phyloP scores from a whole-genome alignment of 2,797 vertebrate genomes.

The Peromyscus attwateri region DNA sequence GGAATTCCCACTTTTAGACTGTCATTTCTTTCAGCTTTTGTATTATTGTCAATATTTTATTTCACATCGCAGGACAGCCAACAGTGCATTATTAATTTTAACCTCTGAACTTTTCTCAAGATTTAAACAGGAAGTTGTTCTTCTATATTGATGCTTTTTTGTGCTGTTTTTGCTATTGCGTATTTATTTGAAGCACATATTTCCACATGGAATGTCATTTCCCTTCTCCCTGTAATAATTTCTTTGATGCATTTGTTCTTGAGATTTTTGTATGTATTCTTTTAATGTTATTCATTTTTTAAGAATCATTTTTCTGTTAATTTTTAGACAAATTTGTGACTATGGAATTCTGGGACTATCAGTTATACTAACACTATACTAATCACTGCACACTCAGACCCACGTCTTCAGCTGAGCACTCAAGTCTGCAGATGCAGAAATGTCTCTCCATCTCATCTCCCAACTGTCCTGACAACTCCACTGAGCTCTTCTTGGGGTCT shows the following conservation, averaged over 20 bases:
- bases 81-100: background rate
- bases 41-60: background rate
- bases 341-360: background rate
- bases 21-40: background rate
- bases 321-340: background rate
- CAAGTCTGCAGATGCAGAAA: background rate
- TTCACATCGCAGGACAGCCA: background rate
- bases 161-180: background rate
- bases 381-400: background rate
- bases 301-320: background rate
- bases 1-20: background rate
- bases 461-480: background rate
- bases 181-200: background rate
- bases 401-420: background rate
- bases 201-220: background rate
- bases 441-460: background rate
- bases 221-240: background rate
- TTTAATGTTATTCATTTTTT: background rate
- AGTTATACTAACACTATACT: background rate
- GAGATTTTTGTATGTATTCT: background rate
- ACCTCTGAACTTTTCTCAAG: background rate
- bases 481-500: background rate
- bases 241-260: background rate
- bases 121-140: background rate
- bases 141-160: background rate